Percentiles rank a stretch among this genome's conserved stretches.
phyloP scores from a whole-genome alignment of 2,797 vertebrate species.

The Craterocephalus amniculus region DNA sequence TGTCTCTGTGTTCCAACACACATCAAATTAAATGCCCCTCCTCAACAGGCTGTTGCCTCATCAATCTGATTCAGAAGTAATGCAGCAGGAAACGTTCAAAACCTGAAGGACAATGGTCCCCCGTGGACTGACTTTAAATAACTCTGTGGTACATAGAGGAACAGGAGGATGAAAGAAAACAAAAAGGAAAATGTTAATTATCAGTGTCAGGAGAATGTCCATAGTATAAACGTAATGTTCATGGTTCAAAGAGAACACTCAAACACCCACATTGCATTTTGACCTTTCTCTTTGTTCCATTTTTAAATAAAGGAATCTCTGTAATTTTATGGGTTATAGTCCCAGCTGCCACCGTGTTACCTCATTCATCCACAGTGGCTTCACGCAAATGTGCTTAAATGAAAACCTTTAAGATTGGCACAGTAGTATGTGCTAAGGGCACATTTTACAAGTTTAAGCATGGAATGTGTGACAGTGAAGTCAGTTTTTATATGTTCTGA shows the following conservation, averaged over 20 bases:
- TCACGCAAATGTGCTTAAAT: not conserved
- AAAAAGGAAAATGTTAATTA: not conserved
- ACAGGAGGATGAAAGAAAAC: not conserved
- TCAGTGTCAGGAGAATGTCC: slow-evolving; percentile 5
- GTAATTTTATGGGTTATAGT: not conserved
- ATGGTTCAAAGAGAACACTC: not conserved
- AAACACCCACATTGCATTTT: not conserved
- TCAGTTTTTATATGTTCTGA: too few species aligned
- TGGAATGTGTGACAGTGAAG: not conserved
- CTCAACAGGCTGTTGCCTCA: too few species aligned
- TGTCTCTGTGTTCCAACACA: too few species aligned
- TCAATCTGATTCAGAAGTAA: too few species aligned
- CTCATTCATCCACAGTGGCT: not conserved
- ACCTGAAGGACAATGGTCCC: too few species aligned
- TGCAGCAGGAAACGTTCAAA: too few species aligned
- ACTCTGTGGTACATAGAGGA: not conserved
- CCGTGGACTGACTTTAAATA: too few species aligned
- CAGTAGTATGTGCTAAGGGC: not conserved
- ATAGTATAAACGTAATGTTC: not conserved
- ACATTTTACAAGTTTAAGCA: not conserved
- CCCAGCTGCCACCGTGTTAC: not conserved
- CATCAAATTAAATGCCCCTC: too few species aligned
- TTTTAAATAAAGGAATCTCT: not conserved
- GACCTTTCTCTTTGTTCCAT: not conserved
- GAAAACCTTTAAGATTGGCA: not conserved